phyloP scores from a whole-genome alignment of 2,797 vertebrate species.

The Miichthys miiuy region DNA sequence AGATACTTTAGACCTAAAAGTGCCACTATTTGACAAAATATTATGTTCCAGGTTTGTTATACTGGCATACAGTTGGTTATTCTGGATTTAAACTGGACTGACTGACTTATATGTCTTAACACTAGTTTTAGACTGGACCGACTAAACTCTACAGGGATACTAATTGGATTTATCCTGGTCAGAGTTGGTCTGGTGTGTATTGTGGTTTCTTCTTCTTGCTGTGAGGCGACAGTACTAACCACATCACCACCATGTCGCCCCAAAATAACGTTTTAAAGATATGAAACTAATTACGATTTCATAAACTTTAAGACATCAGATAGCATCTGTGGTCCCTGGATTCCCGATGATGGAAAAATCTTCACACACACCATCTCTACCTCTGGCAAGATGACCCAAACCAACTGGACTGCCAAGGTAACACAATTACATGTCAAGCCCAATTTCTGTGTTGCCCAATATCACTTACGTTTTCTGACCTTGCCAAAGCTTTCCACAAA shows the following conservation, averaged over 20 bases:
- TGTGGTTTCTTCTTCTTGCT: too few species aligned
- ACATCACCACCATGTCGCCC: too few species aligned
- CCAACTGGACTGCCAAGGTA: constrained; percentile 91
- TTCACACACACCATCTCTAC: constrained; percentile 91
- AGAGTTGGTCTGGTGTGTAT: too few species aligned
- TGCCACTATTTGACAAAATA: neutral
- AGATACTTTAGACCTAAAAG: neutral
- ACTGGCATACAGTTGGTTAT: too few species aligned
- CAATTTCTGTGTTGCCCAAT: neutral
- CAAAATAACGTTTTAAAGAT: neutral
- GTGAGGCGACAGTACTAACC: too few species aligned
- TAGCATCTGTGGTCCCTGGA: constrained; percentile 90
- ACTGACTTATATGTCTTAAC: too few species aligned
- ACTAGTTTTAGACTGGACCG: too few species aligned
- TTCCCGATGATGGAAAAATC: constrained; percentile 90
- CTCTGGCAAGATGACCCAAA: constrained; percentile 88
- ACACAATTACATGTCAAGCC: neutral
- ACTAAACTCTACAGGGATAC: too few species aligned
- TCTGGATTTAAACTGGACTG: too few species aligned
- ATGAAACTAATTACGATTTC: neutral
- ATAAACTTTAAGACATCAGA: constrained; percentile 72
- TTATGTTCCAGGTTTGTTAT: too few species aligned
- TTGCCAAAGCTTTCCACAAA: neutral
- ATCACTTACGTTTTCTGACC: neutral
- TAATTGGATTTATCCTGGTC: too few species aligned